These are phyloP conservation scores for Caenorhabditis doughertyi DNA, from an alignment of 2,888 invertebrate species.

Conservation along the genomic window DNA sequence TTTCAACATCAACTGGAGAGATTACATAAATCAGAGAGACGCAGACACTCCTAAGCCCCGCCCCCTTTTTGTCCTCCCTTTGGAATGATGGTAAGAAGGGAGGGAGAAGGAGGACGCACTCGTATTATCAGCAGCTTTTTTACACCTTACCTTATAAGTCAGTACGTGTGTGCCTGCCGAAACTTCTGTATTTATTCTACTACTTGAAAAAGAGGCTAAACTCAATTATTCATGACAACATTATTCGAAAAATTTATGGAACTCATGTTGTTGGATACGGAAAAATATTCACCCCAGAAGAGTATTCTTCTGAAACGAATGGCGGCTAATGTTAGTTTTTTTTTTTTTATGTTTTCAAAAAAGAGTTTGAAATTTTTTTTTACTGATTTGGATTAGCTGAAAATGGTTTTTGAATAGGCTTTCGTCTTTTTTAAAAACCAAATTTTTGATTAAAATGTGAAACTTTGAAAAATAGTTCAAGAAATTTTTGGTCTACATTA, in stretches of 20 bases:
- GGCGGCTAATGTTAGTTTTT: constrained; percentile 56
- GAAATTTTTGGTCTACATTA: no score
- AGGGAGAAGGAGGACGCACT: constrained; percentile 12
- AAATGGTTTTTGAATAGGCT: no score
- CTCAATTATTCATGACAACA: constrained; percentile 40
- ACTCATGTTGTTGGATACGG: constrained; percentile 45
- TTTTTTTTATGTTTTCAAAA: not conserved
- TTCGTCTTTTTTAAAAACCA: no score
- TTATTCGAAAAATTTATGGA: constrained; percentile 55
- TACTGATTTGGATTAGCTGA: no score
- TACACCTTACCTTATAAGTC: constrained; percentile 45
- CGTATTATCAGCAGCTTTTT: constrained; percentile 57
- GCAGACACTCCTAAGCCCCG: constrained; percentile 14
- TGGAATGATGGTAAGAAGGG: no score
- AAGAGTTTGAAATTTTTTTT: not conserved
- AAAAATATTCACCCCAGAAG: constrained; percentile 38
- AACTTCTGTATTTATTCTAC: constrained; percentile 24
- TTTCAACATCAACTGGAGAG: not conserved
- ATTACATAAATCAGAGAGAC: constrained; percentile 19
- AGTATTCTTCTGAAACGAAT: constrained; percentile 47
- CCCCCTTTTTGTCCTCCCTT: constrained; percentile 16
- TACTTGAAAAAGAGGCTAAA: no score
- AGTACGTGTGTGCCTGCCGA: not conserved
- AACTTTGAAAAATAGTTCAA: no score
- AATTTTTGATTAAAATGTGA: no score